Evolutionary conservation across 2,888 invertebrate species (phyloP).

Genomic region (Drosophila atroscutellata): DNA sequence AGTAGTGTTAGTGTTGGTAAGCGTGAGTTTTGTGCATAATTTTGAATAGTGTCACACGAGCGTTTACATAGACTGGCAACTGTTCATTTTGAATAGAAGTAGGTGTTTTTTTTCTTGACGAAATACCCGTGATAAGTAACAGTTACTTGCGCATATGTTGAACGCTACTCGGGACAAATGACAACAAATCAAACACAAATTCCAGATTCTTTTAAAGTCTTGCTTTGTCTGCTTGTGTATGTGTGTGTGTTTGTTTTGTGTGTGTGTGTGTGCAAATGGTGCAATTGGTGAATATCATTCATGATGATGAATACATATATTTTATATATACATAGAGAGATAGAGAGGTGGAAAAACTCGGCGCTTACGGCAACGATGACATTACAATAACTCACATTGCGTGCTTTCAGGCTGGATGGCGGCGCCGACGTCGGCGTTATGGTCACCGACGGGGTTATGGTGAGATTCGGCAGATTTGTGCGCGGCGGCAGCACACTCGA

Average conservation of each 20-base stretch:
- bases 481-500: conserved; percentile 82
- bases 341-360: conserved; percentile 62
- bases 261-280: conserved; percentile 14
- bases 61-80: not conserved
- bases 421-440: conserved; percentile 91
- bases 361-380: conserved; percentile 84
- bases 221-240: not conserved
- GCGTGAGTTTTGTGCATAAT: conserved; percentile 61
- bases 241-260: not conserved
- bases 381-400: conserved; percentile 86
- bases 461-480: conserved; percentile 85
- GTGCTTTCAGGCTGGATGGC: conserved; percentile 85
- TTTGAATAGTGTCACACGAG: conserved; percentile 7
- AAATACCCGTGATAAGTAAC: not conserved
- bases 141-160: conserved; percentile 11
- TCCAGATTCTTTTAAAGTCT: not conserved
- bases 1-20: conserved; percentile 62
- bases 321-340: conserved; percentile 4
- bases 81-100: not conserved
- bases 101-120: no score
- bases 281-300: conserved; percentile 15
- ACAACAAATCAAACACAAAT: conserved; percentile 8
- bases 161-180: not conserved
- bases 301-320: conserved; percentile 2
- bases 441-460: conserved; percentile 90